phyloP scores from a whole-genome alignment of 2,113 vertebrate species.

The Colistium nudipinnis region DNA sequence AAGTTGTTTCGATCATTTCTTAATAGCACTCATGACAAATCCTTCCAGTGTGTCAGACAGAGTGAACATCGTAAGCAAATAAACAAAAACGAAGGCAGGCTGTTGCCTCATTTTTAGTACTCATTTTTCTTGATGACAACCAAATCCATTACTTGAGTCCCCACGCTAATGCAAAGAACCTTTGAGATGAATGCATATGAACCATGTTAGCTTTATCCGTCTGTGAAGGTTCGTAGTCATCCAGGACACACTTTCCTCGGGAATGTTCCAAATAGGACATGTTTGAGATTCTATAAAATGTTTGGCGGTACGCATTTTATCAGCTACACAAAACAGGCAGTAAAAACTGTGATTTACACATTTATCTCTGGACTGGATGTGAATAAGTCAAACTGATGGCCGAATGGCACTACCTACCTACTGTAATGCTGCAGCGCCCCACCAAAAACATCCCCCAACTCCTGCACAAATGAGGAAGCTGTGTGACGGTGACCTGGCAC shows the following conservation, averaged over 20 bases:
- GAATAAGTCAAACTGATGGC: conserved; percentile 10
- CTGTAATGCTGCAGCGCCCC: not conserved
- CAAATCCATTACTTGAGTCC: too few species aligned
- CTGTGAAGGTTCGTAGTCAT: too few species aligned
- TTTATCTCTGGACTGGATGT: not conserved
- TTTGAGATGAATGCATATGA: too few species aligned
- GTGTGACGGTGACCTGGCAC: conserved; percentile 63
- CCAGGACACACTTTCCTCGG: too few species aligned
- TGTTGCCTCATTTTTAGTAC: too few species aligned
- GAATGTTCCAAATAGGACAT: too few species aligned
- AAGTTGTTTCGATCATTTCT: conserved; percentile 31
- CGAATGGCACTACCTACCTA: not conserved
- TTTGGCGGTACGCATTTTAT: too few species aligned
- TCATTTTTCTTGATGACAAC: too few species aligned
- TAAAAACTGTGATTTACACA: not conserved
- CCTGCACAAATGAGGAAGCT: conserved; percentile 32
- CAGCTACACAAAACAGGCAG: not conserved
- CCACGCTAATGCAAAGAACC: too few species aligned
- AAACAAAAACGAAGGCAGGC: conserved; percentile 53
- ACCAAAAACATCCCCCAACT: conserved; percentile 15
- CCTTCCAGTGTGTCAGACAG: conserved; percentile 10
- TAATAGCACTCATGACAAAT: conserved; percentile 19
- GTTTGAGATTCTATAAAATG: too few species aligned
- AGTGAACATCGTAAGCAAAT: conserved; percentile 41
- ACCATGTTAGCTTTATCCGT: too few species aligned